Percentiles rank a stretch among this genome's conserved stretches.
Conservation (phyloP, 2,113 vertebrate species). For the Rousettus leschenaultii region DNA sequence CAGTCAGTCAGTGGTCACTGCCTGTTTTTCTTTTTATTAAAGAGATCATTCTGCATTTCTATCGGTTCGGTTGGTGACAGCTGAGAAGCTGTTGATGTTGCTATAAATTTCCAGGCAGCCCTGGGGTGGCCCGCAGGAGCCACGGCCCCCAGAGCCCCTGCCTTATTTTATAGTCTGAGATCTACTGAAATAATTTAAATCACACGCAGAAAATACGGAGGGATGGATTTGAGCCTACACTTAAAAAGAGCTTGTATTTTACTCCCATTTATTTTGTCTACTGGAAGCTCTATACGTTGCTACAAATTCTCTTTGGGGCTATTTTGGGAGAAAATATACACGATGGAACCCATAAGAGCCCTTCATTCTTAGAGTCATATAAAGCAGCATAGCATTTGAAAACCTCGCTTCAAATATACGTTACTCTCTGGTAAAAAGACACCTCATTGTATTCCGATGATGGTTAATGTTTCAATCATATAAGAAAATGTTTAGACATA, state of each 20-base stretch:
- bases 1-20: conserved; percentile 90
- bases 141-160: background rate
- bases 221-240: background rate
- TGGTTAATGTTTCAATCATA: background rate
- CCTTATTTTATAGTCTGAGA: background rate
- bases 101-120: conserved; percentile 63
- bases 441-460: background rate
- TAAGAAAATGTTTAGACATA: background rate
- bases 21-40: conserved; percentile 88
- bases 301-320: background rate
- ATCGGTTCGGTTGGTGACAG: conserved; percentile 72
- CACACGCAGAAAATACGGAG: background rate
- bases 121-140: too few species aligned
- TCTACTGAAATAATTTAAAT: background rate
- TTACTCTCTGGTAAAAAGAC: background rate
- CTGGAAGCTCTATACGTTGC: background rate
- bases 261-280: background rate
- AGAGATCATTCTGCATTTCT: conserved; percentile 85
- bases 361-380: background rate
- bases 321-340: background rate
- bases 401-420: conserved; percentile 2
- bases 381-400: background rate
- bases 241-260: background rate
- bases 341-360: background rate
- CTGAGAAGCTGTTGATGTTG: conserved; percentile 66